These are phyloP conservation scores for Meghimatium bilineatum DNA, from an alignment of 2,888 invertebrate genomes.

Conservation along the genomic window DNA sequence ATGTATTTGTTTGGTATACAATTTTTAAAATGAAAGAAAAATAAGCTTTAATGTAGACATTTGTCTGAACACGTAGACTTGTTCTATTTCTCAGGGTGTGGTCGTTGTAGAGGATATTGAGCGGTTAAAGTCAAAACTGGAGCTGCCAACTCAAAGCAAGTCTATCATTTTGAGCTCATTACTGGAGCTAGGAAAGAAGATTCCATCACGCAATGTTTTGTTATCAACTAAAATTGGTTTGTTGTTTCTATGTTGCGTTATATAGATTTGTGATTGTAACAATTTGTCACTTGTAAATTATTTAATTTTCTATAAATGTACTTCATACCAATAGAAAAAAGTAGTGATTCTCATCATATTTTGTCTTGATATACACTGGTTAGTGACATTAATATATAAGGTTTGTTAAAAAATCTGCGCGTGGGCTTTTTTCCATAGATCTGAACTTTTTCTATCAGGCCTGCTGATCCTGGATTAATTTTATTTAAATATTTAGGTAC, in stretches of 20 bases:
- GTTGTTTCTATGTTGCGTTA: not conserved
- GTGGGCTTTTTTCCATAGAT: no score
- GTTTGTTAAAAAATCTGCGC: no score
- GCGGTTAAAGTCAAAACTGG: slow-evolving; percentile 65
- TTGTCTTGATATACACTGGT: no score
- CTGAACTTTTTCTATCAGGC: no score
- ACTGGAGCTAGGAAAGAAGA: slow-evolving; percentile 66
- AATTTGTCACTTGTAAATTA: no score
- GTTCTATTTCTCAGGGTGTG: slow-evolving; percentile 62
- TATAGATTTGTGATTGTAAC: not conserved
- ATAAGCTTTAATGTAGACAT: not conserved
- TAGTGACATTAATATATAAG: no score
- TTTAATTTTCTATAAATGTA: no score
- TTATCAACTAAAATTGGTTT: slow-evolving; percentile 70
- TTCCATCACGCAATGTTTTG: slow-evolving; percentile 69
- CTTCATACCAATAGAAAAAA: no score
- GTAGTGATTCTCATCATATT: no score
- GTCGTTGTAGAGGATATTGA: slow-evolving; percentile 72
- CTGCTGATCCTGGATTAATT: no score
- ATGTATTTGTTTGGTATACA: not conserved
- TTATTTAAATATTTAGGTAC: no score
- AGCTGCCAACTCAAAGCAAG: slow-evolving; percentile 60
- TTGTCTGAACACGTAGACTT: not conserved
- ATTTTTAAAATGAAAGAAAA: not conserved
- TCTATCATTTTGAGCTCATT: slow-evolving; percentile 62